Evolutionary conservation across 2,888 invertebrate species (phyloP).

Genomic region (Clitarchus hookeri): DNA sequence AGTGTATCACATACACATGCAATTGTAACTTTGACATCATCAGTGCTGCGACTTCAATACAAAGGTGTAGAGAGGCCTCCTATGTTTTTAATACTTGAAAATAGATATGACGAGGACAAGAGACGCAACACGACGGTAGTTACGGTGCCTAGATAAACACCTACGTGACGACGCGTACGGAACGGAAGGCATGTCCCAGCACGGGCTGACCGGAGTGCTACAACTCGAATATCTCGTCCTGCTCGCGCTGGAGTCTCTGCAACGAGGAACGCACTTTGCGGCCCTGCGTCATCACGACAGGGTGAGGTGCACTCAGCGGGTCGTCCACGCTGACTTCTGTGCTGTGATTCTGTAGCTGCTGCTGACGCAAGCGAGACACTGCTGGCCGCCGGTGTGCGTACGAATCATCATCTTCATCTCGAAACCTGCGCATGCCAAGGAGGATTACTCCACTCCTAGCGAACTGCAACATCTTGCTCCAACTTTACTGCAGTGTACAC

Average conservation of each 20-base stretch:
- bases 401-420: constrained; percentile 32
- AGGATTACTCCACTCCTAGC: too few relatives aligned
- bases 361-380: constrained; percentile 54
- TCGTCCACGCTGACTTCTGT: constrained; percentile 55
- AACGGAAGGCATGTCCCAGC: not conserved
- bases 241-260: constrained; percentile 79
- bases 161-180: not conserved
- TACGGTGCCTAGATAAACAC: not conserved
- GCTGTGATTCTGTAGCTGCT: constrained; percentile 51
- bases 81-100: not conserved
- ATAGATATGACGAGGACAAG: not conserved
- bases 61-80: not conserved
- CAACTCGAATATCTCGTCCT: constrained; percentile 91
- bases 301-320: constrained; percentile 56
- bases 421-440: constrained; percentile 19
- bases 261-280: constrained; percentile 79
- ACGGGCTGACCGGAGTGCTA: constrained; percentile 63
- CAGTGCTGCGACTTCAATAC: not conserved
- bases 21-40: not conserved
- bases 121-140: not conserved
- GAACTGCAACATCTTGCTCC: too few relatives aligned
- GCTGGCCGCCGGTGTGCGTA: constrained; percentile 51
- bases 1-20: not conserved
- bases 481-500: too few relatives aligned
- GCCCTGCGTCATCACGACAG: constrained; percentile 79